Conservation (phyloP, 2,888 invertebrate species). For the Melanostoma mellinum region DNA sequence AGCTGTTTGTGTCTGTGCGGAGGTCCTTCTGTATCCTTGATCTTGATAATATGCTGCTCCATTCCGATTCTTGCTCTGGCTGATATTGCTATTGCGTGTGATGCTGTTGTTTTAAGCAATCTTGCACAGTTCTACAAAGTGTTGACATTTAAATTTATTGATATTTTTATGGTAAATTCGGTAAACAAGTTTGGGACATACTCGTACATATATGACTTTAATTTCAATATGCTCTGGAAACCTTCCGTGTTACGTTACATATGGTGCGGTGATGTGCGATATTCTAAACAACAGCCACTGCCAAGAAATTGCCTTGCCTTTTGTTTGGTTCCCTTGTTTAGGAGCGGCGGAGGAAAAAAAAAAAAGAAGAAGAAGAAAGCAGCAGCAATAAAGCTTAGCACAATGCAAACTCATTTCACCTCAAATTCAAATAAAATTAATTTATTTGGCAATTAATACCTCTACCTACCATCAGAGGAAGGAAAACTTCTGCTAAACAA, state of each 20-base stretch:
- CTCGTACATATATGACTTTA: conserved; percentile 22
- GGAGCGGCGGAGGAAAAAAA: background rate
- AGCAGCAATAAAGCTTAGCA: conserved; percentile 24
- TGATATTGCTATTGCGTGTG: conserved; percentile 26
- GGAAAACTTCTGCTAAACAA: conserved; percentile 1
- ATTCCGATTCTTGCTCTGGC: background rate
- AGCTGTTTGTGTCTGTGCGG: conserved; percentile 30
- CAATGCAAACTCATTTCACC: conserved; percentile 45
- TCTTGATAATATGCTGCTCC: conserved; percentile 54
- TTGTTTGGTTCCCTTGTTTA: background rate
- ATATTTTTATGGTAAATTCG: conserved; percentile 27
- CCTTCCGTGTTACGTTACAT: conserved; percentile 1
- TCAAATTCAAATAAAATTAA: conserved; percentile 65
- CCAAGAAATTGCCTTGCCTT: background rate
- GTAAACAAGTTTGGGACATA: conserved; percentile 16
- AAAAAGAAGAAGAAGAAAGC: background rate
- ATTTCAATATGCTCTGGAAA: conserved; percentile 40
- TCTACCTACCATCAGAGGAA: background rate
- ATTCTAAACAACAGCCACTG: background rate
- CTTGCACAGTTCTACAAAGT: conserved; percentile 3
- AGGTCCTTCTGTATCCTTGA: conserved; percentile 61
- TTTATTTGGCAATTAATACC: conserved; percentile 66
- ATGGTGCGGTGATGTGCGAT: conserved; percentile 2
- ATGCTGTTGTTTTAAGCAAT: conserved; percentile 22
- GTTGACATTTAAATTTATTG: conserved; percentile 61